phyloP scores from a whole-genome alignment of 2,888 invertebrate genomes.

The Megaustenia siamemsis region DNA sequence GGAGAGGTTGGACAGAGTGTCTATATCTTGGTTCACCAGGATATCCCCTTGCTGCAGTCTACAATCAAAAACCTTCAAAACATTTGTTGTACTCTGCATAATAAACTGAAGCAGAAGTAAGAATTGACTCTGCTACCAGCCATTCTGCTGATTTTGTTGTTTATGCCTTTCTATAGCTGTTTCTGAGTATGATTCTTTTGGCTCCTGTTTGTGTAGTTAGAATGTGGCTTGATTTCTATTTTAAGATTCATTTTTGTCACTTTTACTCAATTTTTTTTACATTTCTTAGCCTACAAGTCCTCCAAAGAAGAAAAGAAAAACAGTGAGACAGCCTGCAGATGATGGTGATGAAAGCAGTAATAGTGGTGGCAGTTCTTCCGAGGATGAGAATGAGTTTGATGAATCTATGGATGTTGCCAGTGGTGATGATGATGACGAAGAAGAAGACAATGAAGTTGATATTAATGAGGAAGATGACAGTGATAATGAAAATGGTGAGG shows the following conservation, averaged over 20 bases:
- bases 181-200: no score
- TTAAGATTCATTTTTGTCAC: background rate
- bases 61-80: no score
- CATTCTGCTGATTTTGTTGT: no score
- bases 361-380: background rate
- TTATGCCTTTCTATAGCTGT: no score
- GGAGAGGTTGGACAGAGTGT: no score
- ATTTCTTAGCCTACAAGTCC: slow-evolving; percentile 3
- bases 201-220: no score
- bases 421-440: slow-evolving; percentile 45
- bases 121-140: no score
- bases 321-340: background rate
- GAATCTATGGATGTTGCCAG: slow-evolving; percentile 20
- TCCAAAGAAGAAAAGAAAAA: slow-evolving; percentile 46
- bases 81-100: no score
- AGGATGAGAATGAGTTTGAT: background rate
- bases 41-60: no score
- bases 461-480: slow-evolving; percentile 53
- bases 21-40: no score
- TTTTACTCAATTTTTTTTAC: background rate
- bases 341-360: background rate
- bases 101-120: no score
- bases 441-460: slow-evolving; percentile 56
- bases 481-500: slow-evolving; percentile 54
- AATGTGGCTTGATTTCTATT: background rate